Base-by-base conservation (phyloP, 2,888 invertebrate genomes). In the Eupithecia vulgata region DNA sequence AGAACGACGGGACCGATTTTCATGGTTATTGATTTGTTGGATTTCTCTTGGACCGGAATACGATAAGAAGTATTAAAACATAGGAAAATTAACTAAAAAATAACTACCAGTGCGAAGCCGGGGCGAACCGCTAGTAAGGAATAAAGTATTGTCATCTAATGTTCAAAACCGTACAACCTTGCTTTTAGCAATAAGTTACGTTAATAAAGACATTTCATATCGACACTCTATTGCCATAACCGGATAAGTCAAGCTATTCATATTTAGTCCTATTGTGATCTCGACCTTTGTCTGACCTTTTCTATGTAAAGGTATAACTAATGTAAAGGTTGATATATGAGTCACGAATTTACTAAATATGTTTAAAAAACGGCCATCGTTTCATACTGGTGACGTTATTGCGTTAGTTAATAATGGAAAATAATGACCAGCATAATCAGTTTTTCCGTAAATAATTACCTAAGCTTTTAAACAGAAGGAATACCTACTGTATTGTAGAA, bases 271-370 rank as follows among this genome's bases (percentile, higher is more conserved):
- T 42, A 74, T 73, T 78, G 77, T 77, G 75, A 70, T 59, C 57
- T 67, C 71, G 75, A 77, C 76, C 73, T 76, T 76, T 79, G 70
- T 61, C 61, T 76, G 76, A 76, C 78, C 79, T 79, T 79, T 75
- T 68, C 67, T 69, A 69, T 66, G 61, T 61, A 64, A 35, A 35
- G n/a, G 35, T 64, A 35, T 64, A 64, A 37, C 62, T 64, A 64
- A 75, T 70, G 59, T 67, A 72, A 69, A 70, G 71, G 70, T 70
- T 75, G 72, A 70, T 75, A 72, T 48, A 75, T 75, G 75, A 75
- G 59, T 70, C 75, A 75, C 70, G 75, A 69, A 21, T 65, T 64
- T 35, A 35, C 34, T 64, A 64, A 64, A 64, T n/a, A 64, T 35
- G n/a, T n/a, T 57, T 35, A 62, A 64, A 61, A 64, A 35, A 64